phyloP scores from a whole-genome alignment of 2,888 invertebrate species.

The Eupithecia dodoneata region DNA sequence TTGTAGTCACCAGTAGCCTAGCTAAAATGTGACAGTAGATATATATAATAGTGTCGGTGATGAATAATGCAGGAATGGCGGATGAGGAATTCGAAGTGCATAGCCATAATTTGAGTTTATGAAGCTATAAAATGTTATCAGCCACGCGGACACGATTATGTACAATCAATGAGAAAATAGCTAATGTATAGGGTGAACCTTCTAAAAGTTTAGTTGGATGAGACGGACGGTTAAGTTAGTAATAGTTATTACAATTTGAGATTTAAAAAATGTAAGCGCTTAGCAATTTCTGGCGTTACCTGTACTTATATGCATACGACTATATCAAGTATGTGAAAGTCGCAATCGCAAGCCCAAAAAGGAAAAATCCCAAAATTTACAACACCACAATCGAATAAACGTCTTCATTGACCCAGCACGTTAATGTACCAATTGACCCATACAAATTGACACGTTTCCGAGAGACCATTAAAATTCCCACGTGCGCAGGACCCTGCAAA shows the following conservation, averaged over 20 bases:
- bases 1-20: not conserved
- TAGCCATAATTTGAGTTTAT: not conserved
- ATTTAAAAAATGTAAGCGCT: not conserved
- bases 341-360: not conserved
- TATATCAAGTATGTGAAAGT: not conserved
- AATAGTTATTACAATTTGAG: not conserved
- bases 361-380: not conserved
- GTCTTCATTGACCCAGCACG: slow-evolving; percentile 19
- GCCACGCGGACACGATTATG: not conserved
- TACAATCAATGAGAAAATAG: not conserved
- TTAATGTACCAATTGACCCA: slow-evolving; percentile 9
- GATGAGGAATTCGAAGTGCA: not conserved
- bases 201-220: not conserved
- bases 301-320: not conserved
- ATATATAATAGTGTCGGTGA: not conserved
- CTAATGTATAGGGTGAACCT: not conserved
- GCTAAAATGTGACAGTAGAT: not conserved
- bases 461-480: slow-evolving; percentile 23
- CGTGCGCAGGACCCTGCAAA: slow-evolving; percentile 11
- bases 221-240: not conserved
- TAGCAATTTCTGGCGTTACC: not conserved
- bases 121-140: not conserved
- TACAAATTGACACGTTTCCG: slow-evolving; percentile 14
- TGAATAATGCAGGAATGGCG: not conserved
- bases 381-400: slow-evolving; percentile 17